Conservation (phyloP, 2,888 invertebrate species). For the Ptychoptera contaminata region DNA sequence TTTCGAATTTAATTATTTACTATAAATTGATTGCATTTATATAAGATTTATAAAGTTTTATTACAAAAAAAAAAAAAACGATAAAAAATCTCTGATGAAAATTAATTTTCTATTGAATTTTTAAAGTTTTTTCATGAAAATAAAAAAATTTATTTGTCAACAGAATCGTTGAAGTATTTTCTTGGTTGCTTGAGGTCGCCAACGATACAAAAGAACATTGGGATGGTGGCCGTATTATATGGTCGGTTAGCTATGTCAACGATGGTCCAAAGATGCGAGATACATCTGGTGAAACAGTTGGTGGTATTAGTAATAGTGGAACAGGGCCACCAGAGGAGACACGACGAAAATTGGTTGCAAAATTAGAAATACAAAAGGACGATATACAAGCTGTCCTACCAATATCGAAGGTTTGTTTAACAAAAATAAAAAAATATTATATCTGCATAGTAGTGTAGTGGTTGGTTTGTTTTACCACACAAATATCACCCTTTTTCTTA, state of each 20-base stretch:
- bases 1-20: background rate
- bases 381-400: constrained; percentile 87
- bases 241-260: constrained; percentile 63
- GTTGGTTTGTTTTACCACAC: background rate
- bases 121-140: no score
- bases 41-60: background rate
- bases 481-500: background rate
- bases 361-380: constrained; percentile 82
- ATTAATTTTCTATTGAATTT: background rate
- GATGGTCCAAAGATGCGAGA: constrained; percentile 36
- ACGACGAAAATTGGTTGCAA: constrained; percentile 55
- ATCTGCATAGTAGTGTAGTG: background rate
- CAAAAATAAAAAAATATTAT: background rate
- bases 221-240: constrained; percentile 72
- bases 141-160: constrained; percentile 13
- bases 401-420: constrained; percentile 62
- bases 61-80: no score
- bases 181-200: constrained; percentile 80
- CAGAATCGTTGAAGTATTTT: constrained; percentile 67
- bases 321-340: constrained; percentile 24
- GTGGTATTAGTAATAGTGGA: constrained; percentile 2
- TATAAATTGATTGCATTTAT: background rate
- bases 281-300: constrained; percentile 18
- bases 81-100: no score
- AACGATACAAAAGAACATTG: constrained; percentile 62